phyloP scores from a whole-genome alignment of 1,140 invertebrate genomes.

The roundworm (Caenorhabditis elegans) region WBcel235 BX284606.5:2659501-2660000 shows the following conservation, averaged over 20 bases:
- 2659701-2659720: not conserved
- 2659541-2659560: not conserved
- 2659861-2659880: conserved; percentile 19
- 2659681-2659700: not conserved
- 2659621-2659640: not conserved
- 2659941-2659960: not conserved
- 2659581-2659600: not conserved
- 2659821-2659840: not conserved
- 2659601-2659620: not conserved
- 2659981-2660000: conserved; percentile 6
- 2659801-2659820: not conserved
- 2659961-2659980: not conserved
- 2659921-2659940: not conserved
- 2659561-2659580: not conserved
- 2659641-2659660: not conserved
- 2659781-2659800: not conserved
- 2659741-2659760: too few species aligned
- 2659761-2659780: too few species aligned
- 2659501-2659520: not conserved
- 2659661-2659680: not conserved
- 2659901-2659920: not conserved
- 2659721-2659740: not conserved
- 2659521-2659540: not conserved
- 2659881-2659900: conserved; percentile 9
- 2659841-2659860: not conserved